Evolutionary conservation across 2,888 invertebrate genomes (phyloP).

Genomic region (Drosophila ezoana): DNA sequence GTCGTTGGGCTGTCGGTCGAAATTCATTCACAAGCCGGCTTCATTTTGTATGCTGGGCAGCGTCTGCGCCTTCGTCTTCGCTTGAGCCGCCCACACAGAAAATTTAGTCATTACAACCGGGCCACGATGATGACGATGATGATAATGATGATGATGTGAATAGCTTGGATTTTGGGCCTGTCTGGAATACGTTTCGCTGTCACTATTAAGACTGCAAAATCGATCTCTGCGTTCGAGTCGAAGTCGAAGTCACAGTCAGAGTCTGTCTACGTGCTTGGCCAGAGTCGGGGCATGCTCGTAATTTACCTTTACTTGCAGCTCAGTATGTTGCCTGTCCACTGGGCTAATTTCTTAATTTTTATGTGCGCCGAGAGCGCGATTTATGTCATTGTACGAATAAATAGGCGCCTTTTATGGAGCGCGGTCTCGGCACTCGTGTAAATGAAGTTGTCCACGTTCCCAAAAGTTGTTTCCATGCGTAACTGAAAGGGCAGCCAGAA

Average conservation of each 20-base stretch:
- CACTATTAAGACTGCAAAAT: conserved; percentile 35
- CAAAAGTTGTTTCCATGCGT: conserved; percentile 8
- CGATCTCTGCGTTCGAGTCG: conserved; percentile 16
- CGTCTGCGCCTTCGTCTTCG: conserved; percentile 26
- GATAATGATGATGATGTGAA: conserved; percentile 42
- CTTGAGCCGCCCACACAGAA: conserved; percentile 65
- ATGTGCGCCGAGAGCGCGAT: conserved; percentile 68
- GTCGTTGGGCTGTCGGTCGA: conserved; percentile 25
- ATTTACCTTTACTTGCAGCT: conserved; percentile 45
- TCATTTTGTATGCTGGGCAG: conserved; percentile 76
- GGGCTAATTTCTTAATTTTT: conserved; percentile 76
- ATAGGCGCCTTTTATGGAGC: conserved; percentile 59
- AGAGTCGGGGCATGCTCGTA: conserved; percentile 45
- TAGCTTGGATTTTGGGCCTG: conserved; percentile 27
- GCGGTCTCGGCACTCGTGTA: conserved; percentile 28
- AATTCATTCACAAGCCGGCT: conserved; percentile 71
- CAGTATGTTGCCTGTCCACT: conserved; percentile 31
- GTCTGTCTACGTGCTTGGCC: conserved; percentile 31
- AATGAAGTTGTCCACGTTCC: conserved; percentile 61
- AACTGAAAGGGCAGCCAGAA: conserved; percentile 3
- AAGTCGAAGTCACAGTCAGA: conserved; percentile 14
- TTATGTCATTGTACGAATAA: conserved; percentile 59
- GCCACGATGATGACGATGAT: conserved; percentile 14
- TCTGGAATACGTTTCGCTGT: conserved; percentile 34
- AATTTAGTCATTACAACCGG: conserved; percentile 73